Conservation (phyloP, 2,888 invertebrate genomes). For the Epistrophe eligans region DNA sequence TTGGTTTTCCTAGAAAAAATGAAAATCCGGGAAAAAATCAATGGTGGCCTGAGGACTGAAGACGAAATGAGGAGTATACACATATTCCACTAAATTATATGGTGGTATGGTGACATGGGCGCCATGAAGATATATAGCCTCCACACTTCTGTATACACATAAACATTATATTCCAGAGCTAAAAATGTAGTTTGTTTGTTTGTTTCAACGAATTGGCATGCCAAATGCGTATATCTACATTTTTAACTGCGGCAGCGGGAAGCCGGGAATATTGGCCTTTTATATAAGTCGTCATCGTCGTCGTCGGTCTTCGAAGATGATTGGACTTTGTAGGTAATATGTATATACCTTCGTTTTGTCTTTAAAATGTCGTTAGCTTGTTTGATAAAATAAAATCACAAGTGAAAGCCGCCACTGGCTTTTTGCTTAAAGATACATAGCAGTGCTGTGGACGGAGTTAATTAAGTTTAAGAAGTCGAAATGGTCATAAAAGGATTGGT, state of each 20-base stretch:
- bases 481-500: background rate
- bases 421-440: background rate
- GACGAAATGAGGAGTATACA: constrained; percentile 1
- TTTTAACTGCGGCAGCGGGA: constrained; percentile 1
- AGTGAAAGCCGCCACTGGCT: constrained; percentile 35
- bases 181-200: constrained; percentile 8
- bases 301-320: background rate
- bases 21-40: constrained; percentile 29
- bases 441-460: background rate
- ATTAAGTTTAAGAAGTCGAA: constrained; percentile 18
- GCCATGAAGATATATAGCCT: constrained; percentile 21
- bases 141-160: background rate
- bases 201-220: constrained; percentile 31
- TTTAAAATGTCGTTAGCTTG: constrained; percentile 4
- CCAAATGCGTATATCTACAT: constrained; percentile 19
- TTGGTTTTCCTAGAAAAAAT: constrained; percentile 44
- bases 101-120: constrained; percentile 24
- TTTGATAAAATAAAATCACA: constrained; percentile 30
- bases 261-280: background rate
- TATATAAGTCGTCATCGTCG: background rate
- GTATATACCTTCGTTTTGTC: background rate
- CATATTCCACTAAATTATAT: constrained; percentile 6
- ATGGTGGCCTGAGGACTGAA: constrained; percentile 34
- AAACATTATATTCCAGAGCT: background rate
- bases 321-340: background rate